These are phyloP conservation scores for Drosophila histrio DNA, from an alignment of 2,888 invertebrate genomes.

Conservation along the genomic window DNA sequence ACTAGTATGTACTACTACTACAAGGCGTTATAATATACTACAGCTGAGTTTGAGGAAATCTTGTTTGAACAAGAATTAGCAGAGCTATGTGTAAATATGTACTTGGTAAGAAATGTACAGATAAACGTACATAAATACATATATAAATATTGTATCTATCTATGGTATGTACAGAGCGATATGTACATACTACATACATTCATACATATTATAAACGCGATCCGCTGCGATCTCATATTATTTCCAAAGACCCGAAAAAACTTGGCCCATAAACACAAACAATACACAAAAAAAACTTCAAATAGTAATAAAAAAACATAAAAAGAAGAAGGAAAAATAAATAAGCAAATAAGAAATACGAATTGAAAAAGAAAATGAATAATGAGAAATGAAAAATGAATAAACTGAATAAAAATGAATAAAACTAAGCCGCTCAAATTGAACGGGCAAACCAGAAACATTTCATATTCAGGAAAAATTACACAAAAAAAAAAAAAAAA, in stretches of 20 bases:
- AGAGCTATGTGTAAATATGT: constrained; percentile 41
- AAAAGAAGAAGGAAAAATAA: constrained; percentile 13
- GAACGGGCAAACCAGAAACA: constrained; percentile 54
- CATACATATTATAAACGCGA: constrained; percentile 36
- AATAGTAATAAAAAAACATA: constrained; percentile 11
- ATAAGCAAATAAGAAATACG: constrained; percentile 11
- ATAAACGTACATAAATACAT: constrained; percentile 10
- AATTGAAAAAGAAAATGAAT: constrained; percentile 36
- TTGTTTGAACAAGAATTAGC: constrained; percentile 57
- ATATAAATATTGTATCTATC: neutral
- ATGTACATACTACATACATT: constrained; percentile 23
- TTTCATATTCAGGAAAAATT: constrained; percentile 64
- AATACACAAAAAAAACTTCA: constrained; percentile 9
- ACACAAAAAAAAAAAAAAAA: constrained; percentile 18
- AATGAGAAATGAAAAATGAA: constrained; percentile 43
- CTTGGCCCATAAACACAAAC: constrained; percentile 38
- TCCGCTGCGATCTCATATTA: constrained; percentile 40
- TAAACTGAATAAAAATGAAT: constrained; percentile 28
- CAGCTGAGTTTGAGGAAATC: constrained; percentile 35
- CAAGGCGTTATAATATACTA: constrained; percentile 9
- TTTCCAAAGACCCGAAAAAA: constrained; percentile 39
- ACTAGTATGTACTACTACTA: neutral
- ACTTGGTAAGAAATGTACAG: constrained; percentile 12
- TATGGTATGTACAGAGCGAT: neutral
- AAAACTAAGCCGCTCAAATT: constrained; percentile 53